A percentile compares a stretch with the other conserved stretches of the same genome.
These are phyloP conservation scores for Athene cunicularia DNA, from an alignment of 2,113 vertebrate species.

Conservation along the genomic window DNA sequence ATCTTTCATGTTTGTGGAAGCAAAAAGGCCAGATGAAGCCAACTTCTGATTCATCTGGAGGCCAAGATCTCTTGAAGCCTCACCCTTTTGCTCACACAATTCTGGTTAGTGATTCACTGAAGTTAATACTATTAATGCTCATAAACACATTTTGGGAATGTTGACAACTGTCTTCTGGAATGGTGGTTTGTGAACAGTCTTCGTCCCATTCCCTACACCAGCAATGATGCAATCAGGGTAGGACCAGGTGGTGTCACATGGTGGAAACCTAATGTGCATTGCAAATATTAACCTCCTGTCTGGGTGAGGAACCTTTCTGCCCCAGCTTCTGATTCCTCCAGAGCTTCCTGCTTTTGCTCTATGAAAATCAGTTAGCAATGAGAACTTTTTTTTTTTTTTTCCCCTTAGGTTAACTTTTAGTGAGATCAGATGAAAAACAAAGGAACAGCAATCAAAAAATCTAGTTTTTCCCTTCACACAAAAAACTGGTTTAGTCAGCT, in stretches of 20 bases:
- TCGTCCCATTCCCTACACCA: not conserved
- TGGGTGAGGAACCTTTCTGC: not conserved
- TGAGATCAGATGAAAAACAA: not conserved
- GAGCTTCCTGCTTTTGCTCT: not conserved
- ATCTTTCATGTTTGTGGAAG: conserved; percentile 4
- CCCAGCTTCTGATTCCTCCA: not conserved
- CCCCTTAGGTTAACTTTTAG: not conserved
- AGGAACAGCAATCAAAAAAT: not conserved
- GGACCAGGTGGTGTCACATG: not conserved
- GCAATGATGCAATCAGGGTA: conserved; percentile 27
- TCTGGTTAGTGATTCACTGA: conserved; percentile 30
- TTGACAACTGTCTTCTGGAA: conserved; percentile 28
- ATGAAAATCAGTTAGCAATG: conserved; percentile 1
- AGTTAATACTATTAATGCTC: not conserved
- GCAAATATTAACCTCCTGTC: not conserved
- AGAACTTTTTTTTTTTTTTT: not conserved
- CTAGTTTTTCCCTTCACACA: not conserved
- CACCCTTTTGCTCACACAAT: conserved; percentile 29
- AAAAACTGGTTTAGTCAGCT: not conserved
- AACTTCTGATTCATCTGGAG: conserved; percentile 39
- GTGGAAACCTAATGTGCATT: conserved; percentile 19
- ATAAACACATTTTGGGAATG: conserved; percentile 35
- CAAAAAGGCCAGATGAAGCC: not conserved
- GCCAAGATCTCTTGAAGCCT: not conserved
- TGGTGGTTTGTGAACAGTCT: not conserved